These are phyloP conservation scores for Andrena marginata DNA, from an alignment of 2,888 invertebrate genomes.

Conservation along the genomic window DNA sequence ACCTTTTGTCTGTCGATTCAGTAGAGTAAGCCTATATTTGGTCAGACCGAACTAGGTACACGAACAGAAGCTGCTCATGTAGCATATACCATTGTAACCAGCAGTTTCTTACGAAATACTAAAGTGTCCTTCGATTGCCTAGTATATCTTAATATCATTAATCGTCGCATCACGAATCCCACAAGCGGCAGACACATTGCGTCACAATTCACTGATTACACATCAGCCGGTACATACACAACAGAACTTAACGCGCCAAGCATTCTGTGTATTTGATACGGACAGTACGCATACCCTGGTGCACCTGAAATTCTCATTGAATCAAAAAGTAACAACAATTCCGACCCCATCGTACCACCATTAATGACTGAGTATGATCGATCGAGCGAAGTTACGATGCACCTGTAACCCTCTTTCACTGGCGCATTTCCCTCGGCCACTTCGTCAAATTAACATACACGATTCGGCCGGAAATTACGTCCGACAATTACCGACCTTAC, in stretches of 20 bases:
- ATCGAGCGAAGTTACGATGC: conserved; percentile 30
- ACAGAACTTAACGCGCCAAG: too few species aligned
- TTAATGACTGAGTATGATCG: conserved; percentile 23
- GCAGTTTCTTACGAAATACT: too few species aligned
- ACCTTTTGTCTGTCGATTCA: not conserved
- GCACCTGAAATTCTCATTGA: not conserved
- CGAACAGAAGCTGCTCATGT: too few species aligned
- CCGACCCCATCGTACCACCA: not conserved
- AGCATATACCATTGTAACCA: too few species aligned
- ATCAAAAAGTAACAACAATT: not conserved
- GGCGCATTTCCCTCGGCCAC: conserved; percentile 57
- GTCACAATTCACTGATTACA: too few species aligned
- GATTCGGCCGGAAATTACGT: conserved; percentile 67
- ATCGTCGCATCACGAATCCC: too few species aligned
- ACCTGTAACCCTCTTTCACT: conserved; percentile 60
- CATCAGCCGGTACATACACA: too few species aligned
- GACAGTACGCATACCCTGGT: not conserved
- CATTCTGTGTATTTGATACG: too few species aligned
- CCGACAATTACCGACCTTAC: conserved; percentile 68
- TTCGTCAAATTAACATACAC: conserved; percentile 69
- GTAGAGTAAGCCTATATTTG: not conserved
- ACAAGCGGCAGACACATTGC: too few species aligned
- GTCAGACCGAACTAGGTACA: not conserved
- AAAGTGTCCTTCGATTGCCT: too few species aligned
- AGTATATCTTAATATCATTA: too few species aligned